Evolutionary conservation across 2,888 invertebrate genomes (phyloP).

Genomic region (Latheticus oryzae): DNA sequence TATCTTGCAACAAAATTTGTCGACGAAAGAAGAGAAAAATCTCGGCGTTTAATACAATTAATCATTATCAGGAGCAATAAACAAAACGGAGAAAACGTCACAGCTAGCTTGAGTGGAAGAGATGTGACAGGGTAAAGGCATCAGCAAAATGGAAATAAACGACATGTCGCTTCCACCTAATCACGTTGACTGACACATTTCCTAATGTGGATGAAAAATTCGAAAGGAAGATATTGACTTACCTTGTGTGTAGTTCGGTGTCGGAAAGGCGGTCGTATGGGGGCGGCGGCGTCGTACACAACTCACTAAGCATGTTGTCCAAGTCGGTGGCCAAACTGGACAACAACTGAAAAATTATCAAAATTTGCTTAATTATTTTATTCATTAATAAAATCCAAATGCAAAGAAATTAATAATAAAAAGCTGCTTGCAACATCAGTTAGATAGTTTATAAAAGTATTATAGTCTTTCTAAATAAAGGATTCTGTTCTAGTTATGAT

Average conservation of each 20-base stretch:
- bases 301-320: conserved; percentile 87
- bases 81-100: conserved; percentile 14
- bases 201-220: conserved; percentile 28
- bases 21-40: background rate
- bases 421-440: too few relatives aligned
- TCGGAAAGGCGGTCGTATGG: conserved; percentile 59
- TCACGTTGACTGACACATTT: conserved; percentile 38
- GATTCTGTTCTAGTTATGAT: too few relatives aligned
- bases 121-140: conserved; percentile 25
- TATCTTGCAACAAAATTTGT: conserved; percentile 29
- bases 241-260: conserved; percentile 57
- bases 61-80: conserved; percentile 30
- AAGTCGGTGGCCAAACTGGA: conserved; percentile 85
- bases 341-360: conserved; percentile 80
- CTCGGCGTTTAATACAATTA: conserved; percentile 22
- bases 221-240: conserved; percentile 31
- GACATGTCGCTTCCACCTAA: conserved; percentile 39
- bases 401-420: too few relatives aligned
- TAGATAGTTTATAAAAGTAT: too few relatives aligned
- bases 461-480: too few relatives aligned
- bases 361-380: too few relatives aligned
- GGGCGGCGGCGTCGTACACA: conserved; percentile 76
- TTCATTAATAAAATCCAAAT: too few relatives aligned
- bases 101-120: conserved; percentile 5
- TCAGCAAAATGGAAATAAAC: conserved; percentile 43